Percentiles rank a stretch among this genome's conserved stretches.
Evolutionary conservation across 2,888 invertebrate species (phyloP).

Genomic region (Fragum whitleyi): DNA sequence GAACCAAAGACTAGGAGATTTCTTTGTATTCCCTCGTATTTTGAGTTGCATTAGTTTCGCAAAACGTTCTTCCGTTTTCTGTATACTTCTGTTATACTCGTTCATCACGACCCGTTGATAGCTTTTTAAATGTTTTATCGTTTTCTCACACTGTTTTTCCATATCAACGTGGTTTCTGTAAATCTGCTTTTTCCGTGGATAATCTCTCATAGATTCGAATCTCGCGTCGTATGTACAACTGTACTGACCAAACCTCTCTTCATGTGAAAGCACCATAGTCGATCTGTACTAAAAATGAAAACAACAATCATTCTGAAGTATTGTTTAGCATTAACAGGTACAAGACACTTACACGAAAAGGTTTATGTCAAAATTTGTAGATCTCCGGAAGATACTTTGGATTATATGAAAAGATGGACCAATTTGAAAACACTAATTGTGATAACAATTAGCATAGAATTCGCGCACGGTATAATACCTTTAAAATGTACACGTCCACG

Average conservation of each 20-base stretch:
- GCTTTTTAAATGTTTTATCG: constrained; percentile 42
- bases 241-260: constrained; percentile 18
- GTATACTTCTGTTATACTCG: constrained; percentile 49
- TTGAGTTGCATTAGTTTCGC: constrained; percentile 44
- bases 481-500: too few species aligned
- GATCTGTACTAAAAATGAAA: too few species aligned
- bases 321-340: too few species aligned
- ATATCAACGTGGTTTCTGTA: constrained; percentile 56
- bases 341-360: too few species aligned
- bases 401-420: too few species aligned
- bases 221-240: constrained; percentile 57
- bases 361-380: too few species aligned
- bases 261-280: neutral
- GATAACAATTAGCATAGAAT: too few species aligned
- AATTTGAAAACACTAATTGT: too few species aligned
- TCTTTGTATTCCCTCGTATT: constrained; percentile 21
- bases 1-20: constrained; percentile 31
- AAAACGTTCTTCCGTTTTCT: constrained; percentile 52
- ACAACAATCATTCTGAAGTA: too few species aligned
- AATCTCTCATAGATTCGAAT: constrained; percentile 57
- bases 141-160: constrained; percentile 53
- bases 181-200: constrained; percentile 54
- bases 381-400: too few species aligned
- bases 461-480: too few species aligned
- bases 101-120: constrained; percentile 39